phyloP scores from a whole-genome alignment of 2,113 vertebrate species.

The Athene cunicularia region DNA sequence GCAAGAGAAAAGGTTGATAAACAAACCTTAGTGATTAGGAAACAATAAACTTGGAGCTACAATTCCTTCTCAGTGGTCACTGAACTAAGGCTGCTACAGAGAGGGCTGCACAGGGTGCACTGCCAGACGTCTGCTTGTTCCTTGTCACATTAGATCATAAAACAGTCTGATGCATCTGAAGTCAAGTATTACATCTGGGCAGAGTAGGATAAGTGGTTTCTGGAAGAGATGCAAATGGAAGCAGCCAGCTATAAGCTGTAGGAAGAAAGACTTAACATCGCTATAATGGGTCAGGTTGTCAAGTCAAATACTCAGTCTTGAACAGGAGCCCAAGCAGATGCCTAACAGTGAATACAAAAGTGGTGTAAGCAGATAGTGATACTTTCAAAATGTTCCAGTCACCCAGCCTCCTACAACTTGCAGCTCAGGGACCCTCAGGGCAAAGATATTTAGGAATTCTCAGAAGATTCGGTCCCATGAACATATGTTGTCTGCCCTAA shows the following conservation, averaged over 20 bases:
- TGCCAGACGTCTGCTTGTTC: neutral
- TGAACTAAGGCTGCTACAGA: neutral
- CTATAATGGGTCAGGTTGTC: neutral
- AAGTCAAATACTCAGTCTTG: neutral
- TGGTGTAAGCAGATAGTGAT: neutral
- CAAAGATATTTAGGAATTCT: neutral
- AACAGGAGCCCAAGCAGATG: neutral
- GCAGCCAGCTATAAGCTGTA: neutral
- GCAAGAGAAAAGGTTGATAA: neutral
- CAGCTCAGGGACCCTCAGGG: neutral
- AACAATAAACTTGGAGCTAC: neutral
- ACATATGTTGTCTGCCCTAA: neutral
- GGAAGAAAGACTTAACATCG: neutral
- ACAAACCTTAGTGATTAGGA: neutral
- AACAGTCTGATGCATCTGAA: neutral
- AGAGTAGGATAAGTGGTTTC: neutral
- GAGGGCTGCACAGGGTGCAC: neutral
- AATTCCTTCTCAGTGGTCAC: neutral
- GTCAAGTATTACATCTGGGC: neutral
- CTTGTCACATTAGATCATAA: neutral
- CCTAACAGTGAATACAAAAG: neutral
- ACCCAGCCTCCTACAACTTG: neutral
- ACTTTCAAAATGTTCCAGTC: neutral
- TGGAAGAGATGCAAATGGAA: neutral
- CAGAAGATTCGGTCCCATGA: neutral